phyloP scores from a whole-genome alignment of 2,888 invertebrate species.

The Polydrusus cervinus region DNA sequence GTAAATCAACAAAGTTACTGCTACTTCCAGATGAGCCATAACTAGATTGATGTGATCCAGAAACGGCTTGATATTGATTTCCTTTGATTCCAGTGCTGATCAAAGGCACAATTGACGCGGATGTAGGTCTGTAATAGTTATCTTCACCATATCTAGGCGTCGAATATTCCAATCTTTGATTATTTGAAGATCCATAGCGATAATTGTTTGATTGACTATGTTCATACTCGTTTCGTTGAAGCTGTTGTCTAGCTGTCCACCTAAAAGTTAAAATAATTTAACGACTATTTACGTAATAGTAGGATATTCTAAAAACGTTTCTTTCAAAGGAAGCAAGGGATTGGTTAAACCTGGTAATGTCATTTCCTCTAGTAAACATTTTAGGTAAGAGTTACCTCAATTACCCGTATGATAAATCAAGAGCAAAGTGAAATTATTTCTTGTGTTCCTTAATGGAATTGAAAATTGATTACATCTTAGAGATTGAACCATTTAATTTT shows the following conservation, averaged over 20 bases:
- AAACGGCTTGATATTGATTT: constrained; percentile 29
- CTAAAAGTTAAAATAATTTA: constrained; percentile 32
- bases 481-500: too few relatives aligned
- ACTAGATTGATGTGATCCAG: constrained; percentile 42
- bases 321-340: too few relatives aligned
- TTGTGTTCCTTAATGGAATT: too few relatives aligned
- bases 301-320: too few relatives aligned
- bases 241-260: constrained; percentile 41
- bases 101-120: constrained; percentile 51
- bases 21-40: constrained; percentile 41
- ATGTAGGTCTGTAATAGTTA: constrained; percentile 47
- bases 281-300: too few relatives aligned
- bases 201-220: constrained; percentile 29
- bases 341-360: too few relatives aligned
- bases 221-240: constrained; percentile 30
- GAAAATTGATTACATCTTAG: too few relatives aligned
- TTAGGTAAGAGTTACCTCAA: too few relatives aligned
- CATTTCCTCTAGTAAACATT: too few relatives aligned
- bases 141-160: constrained; percentile 14
- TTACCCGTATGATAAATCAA: too few relatives aligned
- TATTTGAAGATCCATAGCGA: constrained; percentile 4
- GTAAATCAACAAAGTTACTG: constrained; percentile 56
- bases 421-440: too few relatives aligned
- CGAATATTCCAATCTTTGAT: constrained; percentile 2
- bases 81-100: constrained; percentile 49